Evolutionary conservation across 2,113 vertebrate species (phyloP).

Genomic region (Heterotilapia buettikoferi): DNA sequence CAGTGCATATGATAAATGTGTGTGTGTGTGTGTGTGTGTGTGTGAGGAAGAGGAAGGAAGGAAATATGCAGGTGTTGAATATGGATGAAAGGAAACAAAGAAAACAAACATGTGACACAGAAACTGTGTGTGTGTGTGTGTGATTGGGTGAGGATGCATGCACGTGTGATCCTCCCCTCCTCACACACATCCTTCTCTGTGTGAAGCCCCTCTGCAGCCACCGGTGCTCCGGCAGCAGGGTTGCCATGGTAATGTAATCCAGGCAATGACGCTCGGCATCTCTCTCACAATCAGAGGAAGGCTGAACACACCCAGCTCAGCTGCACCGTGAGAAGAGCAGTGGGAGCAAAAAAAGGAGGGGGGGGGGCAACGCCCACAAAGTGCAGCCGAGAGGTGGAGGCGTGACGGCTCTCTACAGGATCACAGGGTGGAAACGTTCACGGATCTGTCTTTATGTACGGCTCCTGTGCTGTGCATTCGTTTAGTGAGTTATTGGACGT

Average conservation of each 20-base stretch:
- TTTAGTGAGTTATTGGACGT: neutral
- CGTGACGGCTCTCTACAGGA: neutral
- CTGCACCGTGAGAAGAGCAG: neutral
- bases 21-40: neutral
- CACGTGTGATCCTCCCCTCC: slow-evolving; percentile 8
- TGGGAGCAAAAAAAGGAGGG: neutral
- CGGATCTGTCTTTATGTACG: neutral
- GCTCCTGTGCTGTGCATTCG: neutral
- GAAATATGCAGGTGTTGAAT: neutral
- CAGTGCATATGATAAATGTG: neutral
- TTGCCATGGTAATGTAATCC: slow-evolving; percentile 21
- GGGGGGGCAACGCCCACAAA: neutral
- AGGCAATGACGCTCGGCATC: slow-evolving; percentile 36
- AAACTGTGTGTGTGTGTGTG: neutral
- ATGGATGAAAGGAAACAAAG: neutral
- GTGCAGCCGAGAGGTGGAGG: neutral
- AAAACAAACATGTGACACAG: neutral
- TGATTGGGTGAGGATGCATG: neutral
- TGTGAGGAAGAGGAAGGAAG: fast-evolving
- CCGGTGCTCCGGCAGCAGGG: neutral
- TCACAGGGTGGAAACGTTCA: neutral
- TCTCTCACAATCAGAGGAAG: neutral
- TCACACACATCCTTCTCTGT: neutral
- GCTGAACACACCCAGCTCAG: slow-evolving; percentile 13
- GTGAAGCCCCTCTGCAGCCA: slow-evolving; percentile 13